Evolutionary conservation across 2,797 vertebrate genomes (phyloP), one percentile per base, ranked within the genome.

Genomic region (Chelidonichthys spinosus): DNA sequence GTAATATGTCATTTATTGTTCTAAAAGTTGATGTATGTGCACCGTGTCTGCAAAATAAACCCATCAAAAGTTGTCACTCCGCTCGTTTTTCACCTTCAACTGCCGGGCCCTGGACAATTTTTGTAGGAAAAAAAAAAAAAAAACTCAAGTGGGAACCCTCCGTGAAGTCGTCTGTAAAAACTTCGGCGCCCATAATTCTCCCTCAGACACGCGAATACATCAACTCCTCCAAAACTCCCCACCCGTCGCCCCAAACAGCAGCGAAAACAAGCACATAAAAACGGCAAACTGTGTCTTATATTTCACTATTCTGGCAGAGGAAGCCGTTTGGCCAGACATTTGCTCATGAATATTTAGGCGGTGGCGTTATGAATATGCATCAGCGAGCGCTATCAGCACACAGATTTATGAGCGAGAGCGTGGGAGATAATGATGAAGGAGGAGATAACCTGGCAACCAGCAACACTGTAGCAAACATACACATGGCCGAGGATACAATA

Each of bases 311-410:
- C 86, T 87, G 78, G 85, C 66, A 79, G 71, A 73, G 80, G 82
- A 79, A 82, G 83, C 75, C 83, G 88, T 90, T 92, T 91, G 90
- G 90, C 89, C 88, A 91, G 91, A 92, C 93, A 87, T 90, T 89
- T 93, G 82, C 89, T 94, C 92, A 94, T 94, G 93, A 94, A 95
- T 95, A 94, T 91, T 91, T 91, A 94, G 82, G 40, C 15, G 0
- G 64, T 13, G 32, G 55, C 10, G 36, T 84, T 90, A 94, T 94
- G 92, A 95, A 95, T 95, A 95, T 95, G 90, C 92, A 95, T 94
- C 62, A 88, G 82, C 79, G 58, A 47, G 79, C 63, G 72, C 88
- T 84, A 89, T 89, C 85, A 86, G 78, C 78, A 63, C 81, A 72
- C 83, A 90, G 92, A 93, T 94, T 94, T 94, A 94, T 91, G 89